Conservation (phyloP, 2,888 invertebrate species). For the Ypsolopha scabrella region DNA sequence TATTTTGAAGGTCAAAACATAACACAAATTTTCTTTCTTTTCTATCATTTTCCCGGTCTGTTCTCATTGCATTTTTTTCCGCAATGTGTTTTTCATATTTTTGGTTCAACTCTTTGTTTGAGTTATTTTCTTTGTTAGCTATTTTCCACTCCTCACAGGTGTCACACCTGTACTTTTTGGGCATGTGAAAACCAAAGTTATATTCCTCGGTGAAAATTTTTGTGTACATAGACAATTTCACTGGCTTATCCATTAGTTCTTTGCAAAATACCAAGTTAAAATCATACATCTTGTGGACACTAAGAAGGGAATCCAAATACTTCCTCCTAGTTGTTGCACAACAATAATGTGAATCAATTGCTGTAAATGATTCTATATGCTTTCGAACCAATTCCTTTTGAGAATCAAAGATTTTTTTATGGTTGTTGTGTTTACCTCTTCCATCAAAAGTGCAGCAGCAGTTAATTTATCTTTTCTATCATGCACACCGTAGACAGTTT, state of each 20-base stretch:
- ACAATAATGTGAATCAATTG: constrained; percentile 10
- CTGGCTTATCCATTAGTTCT: constrained; percentile 2
- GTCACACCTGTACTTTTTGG: constrained; percentile 10
- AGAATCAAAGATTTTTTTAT: not conserved
- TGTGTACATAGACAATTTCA: constrained; percentile 7
- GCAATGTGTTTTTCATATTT: constrained; percentile 1
- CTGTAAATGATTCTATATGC: constrained; percentile 10
- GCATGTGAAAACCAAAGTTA: constrained; percentile 8
- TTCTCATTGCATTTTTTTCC: constrained; percentile 3
- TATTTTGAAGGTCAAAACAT: constrained; percentile 4
- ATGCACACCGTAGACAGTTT: constrained; percentile 7
- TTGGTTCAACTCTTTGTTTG: not conserved
- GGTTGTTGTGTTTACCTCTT: constrained; percentile 1
- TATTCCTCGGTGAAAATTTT: constrained; percentile 8
- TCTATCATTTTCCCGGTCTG: constrained; percentile 3
- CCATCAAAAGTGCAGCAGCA: not conserved
- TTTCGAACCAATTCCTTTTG: constrained; percentile 4
- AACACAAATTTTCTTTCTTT: not conserved
- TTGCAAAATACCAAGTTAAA: constrained; percentile 6
- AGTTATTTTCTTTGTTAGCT: not conserved
- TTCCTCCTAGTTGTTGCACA: constrained; percentile 5
- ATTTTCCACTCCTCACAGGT: constrained; percentile 5
- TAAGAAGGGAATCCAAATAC: constrained; percentile 8
- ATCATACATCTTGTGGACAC: constrained; percentile 9
- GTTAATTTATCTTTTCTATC: constrained; percentile 1